These are phyloP conservation scores for Stomorhina lunata DNA, from an alignment of 2,888 invertebrate species.

Conservation along the genomic window DNA sequence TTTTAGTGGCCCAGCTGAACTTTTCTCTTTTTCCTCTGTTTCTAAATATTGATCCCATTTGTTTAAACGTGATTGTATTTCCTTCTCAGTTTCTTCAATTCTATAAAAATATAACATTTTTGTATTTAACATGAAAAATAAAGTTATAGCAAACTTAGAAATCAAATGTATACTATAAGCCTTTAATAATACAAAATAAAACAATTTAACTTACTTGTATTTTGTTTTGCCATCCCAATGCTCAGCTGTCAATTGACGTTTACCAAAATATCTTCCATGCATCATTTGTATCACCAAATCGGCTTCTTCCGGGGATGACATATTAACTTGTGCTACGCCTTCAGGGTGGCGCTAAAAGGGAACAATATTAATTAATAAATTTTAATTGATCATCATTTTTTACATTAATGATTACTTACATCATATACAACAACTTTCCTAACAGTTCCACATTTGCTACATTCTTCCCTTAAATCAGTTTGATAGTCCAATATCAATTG, in stretches of 20 bases:
- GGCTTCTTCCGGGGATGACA: slow-evolving; percentile 94
- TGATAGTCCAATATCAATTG: slow-evolving; percentile 94
- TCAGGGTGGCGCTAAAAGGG: slow-evolving; percentile 89
- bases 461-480: slow-evolving; percentile 93
- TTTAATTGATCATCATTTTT: background rate
- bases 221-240: slow-evolving; percentile 98
- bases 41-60: slow-evolving; percentile 93
- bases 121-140: no score
- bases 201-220: slow-evolving; percentile 83
- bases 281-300: slow-evolving; percentile 93
- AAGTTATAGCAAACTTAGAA: no score
- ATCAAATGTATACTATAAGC: background rate
- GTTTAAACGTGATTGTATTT: slow-evolving; percentile 88
- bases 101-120: slow-evolving; percentile 77
- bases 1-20: background rate
- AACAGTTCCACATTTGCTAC: slow-evolving; percentile 94
- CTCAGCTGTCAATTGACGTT: slow-evolving; percentile 90
- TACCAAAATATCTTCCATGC: slow-evolving; percentile 94
- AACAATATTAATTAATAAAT: slow-evolving; percentile 15
- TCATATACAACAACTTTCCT: slow-evolving; percentile 95
- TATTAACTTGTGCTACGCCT: slow-evolving; percentile 95
- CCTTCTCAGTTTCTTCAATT: slow-evolving; percentile 94
- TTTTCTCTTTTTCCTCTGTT: slow-evolving; percentile 79
- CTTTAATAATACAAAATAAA: background rate
- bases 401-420: slow-evolving; percentile 81